Conservation (phyloP, 2,888 invertebrate genomes). For the Hymenopus coronatus region DNA sequence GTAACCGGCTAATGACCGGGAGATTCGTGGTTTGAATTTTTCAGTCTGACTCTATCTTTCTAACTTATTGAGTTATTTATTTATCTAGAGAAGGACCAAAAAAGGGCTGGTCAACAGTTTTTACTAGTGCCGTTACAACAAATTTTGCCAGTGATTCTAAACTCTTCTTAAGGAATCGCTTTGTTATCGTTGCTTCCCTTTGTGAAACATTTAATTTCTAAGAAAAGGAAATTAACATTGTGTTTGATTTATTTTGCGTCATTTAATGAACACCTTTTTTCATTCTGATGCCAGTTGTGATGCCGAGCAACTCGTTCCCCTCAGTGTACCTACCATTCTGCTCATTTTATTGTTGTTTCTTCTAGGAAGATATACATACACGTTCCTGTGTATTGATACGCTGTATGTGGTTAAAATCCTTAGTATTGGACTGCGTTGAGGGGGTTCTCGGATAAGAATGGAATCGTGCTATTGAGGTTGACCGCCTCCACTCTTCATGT, state of each 20-base stretch:
- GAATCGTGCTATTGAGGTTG: not conserved
- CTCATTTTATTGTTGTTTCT: not conserved
- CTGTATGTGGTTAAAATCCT: constrained; percentile 1
- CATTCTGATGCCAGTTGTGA: not conserved
- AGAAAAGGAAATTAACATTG: not conserved
- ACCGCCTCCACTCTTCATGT: not conserved
- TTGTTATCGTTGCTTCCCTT: not conserved
- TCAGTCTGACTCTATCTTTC: too few species aligned
- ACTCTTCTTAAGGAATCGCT: not conserved
- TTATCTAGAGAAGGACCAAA: too few species aligned
- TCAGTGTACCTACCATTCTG: not conserved
- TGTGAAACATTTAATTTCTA: not conserved
- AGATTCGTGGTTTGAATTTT: too few species aligned
- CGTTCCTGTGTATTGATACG: not conserved
- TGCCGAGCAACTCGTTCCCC: not conserved
- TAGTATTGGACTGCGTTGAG: not conserved
- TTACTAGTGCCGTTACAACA: too few species aligned
- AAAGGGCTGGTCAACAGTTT: too few species aligned
- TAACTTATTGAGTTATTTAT: too few species aligned
- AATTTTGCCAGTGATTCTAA: not conserved
- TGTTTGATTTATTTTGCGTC: not conserved
- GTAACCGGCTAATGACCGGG: too few species aligned
- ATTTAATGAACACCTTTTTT: not conserved
- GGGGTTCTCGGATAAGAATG: not conserved
- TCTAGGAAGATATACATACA: not conserved